Base-by-base conservation (phyloP, 2,888 invertebrate genomes). In the Cerastoderma edule region DNA sequence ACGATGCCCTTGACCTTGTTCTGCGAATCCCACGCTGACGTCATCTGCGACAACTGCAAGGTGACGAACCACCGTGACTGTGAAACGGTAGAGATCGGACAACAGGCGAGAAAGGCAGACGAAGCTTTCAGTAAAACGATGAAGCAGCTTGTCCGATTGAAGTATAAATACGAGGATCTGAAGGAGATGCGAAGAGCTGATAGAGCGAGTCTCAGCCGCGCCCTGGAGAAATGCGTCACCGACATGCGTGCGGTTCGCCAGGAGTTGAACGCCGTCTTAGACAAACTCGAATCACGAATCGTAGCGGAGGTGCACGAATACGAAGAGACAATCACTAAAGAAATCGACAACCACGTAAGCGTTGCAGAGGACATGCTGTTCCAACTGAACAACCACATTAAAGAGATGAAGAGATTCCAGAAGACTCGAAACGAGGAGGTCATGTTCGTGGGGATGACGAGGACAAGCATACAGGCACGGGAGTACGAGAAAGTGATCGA, bases 401-500 rank as follows among this genome's bases (percentile, higher is more conserved):
- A 60, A 35, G 32, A n/a, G 39, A 60, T 60, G 60, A 60, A 60
- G 35, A 22, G 30, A n/a, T 60, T 33, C 30, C 60, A 60, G 30
- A 60, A 22, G 39, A 35, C 60, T 13, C 33, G 60, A 8, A 35
- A 60, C 39, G 60, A 60, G n/a, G 60, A 60, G 3, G 35, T 60
- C 60, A 60, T 60, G 35, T 60, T 60, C 24, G 60, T 60, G 6
- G 60, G 60, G 22, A 60, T 60, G 60, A 64, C 22, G 46, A 64
- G 46, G 28, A 46, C 46, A 4, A 28, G 28, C 19, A 13, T 28
- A 19, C 44, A 64, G 46, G 48, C 46, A 16, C 28, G 48, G 4
- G 64, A 64, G 8, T 64, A 28, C 28, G 46, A 64, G 8, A 64
- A 46, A 8, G 39, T 19, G 3, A 44, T 64, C 4, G 19, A 1